Evolutionary conservation across 1,140 invertebrate genomes (phyloP), one percentile per base, ranked within the genome.

Genomic region (Dysdera silvatica): DNA sequence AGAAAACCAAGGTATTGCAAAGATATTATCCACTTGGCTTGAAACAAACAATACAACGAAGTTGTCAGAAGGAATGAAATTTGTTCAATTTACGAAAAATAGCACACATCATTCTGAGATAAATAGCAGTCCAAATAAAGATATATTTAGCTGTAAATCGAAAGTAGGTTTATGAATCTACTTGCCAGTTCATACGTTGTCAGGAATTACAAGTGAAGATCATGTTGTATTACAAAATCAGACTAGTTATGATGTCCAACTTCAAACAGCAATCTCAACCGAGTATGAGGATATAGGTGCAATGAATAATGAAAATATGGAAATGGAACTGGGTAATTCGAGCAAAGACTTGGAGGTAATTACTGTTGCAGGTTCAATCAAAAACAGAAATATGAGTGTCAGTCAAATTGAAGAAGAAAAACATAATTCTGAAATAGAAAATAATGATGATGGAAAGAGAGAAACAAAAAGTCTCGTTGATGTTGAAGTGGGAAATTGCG

Each of bases 21-120:
- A 73, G 55, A 74, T 74, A 67, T 52, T 74, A 18, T 64, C 20
- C 26, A 68, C 71, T 33, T 72, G 10, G 14, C 40, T 47, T 18
- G 41, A 57, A 31, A 47, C 29, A 57, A 57, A 57, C 18, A 57
- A 47, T 32, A 23, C 6, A 53, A 53, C 18, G 3, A 53, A 35
- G 18, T 53, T 6, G 51, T 37, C 31, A 40, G 28, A 57, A 31
- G 26, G 28, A 23, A 57, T 45, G 33, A 33, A 57, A 63, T 67
- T 65, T 26, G 49, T 64, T 61, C 35, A 65, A 63, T 59, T 67
- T 14, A 60, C 65, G 37, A 65, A 67, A 59, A 67, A 63, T 31
- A 23, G 35, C 31, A 10, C 10, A 31, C 26, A 32, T 40, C 59
- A 69, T 40, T 37, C 43, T 35, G 55, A 58, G 18, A 67, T 62